Conservation (phyloP, 1,140 invertebrate species). For the Oedothorax gibbosus region DNA sequence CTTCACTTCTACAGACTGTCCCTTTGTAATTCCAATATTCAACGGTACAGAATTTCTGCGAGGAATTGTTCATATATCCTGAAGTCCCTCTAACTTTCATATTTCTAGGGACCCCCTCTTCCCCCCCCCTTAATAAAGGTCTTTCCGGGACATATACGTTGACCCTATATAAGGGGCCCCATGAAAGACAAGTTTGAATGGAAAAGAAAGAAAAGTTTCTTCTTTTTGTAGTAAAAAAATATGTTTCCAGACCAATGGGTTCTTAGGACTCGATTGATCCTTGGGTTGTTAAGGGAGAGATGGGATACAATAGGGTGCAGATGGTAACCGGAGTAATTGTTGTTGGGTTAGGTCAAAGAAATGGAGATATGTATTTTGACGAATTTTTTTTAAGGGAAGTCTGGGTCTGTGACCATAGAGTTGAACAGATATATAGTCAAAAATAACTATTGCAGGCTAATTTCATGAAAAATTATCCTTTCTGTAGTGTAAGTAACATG, state of each 20-base stretch:
- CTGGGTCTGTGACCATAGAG: too few relatives aligned
- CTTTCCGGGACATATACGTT: too few relatives aligned
- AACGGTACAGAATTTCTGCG: conserved; percentile 22
- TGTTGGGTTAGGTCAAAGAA: neutral
- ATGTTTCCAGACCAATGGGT: conserved; percentile 52
- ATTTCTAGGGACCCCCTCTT: neutral
- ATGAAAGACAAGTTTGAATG: neutral
- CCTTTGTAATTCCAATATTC: conserved; percentile 41
- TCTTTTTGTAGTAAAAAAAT: conserved; percentile 34
- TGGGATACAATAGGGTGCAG: neutral
- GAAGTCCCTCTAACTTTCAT: neutral
- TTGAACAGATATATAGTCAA: too few relatives aligned
- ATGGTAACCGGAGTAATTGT: conserved; percentile 2
- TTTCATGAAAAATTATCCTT: too few relatives aligned
- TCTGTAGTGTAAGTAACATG: too few relatives aligned
- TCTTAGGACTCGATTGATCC: conserved; percentile 32
- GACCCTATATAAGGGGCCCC: neutral
- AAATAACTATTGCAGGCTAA: too few relatives aligned
- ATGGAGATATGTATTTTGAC: conserved; percentile 13
- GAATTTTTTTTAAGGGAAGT: too few relatives aligned
- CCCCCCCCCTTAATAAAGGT: too few relatives aligned
- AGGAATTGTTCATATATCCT: conserved; percentile 25
- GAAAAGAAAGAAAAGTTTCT: conserved; percentile 18
- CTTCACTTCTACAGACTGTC: neutral
- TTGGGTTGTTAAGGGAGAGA: neutral